Percentiles rank a stretch among this genome's conserved stretches.
These are phyloP conservation scores for Falco concolor DNA, from an alignment of 2,797 vertebrate genomes.

Conservation along the genomic window DNA sequence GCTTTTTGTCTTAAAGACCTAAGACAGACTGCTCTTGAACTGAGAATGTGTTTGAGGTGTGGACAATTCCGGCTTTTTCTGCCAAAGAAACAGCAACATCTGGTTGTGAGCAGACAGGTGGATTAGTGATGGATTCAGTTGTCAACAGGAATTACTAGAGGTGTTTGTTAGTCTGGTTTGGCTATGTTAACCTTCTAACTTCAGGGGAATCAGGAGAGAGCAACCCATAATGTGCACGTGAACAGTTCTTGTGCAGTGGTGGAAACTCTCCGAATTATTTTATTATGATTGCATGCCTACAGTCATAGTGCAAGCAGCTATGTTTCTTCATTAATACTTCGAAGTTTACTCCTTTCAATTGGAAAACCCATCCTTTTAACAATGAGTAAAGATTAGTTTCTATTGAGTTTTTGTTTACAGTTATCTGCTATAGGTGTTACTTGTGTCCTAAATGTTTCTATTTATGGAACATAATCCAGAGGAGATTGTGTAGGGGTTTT, in stretches of 20 bases:
- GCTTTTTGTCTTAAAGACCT: background rate
- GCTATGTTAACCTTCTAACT: background rate
- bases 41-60: background rate
- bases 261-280: background rate
- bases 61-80: background rate
- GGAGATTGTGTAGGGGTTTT: background rate
- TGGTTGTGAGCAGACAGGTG: background rate
- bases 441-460: background rate
- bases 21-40: background rate
- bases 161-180: background rate
- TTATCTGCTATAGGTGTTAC: background rate
- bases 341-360: background rate
- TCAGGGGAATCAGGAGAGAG: background rate
- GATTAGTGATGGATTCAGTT: background rate
- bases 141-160: slow-evolving; percentile 13
- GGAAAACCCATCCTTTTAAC: background rate
- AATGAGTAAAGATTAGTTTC: background rate
- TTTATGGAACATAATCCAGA: background rate
- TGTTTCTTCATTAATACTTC: background rate
- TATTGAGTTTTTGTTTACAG: background rate
- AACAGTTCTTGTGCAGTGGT: background rate
- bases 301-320: background rate
- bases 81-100: background rate
- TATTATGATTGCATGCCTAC: background rate
- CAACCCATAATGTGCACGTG: background rate